These are phyloP conservation scores for Metopia argyrocephala DNA, from an alignment of 2,888 invertebrate species.

Conservation along the genomic window DNA sequence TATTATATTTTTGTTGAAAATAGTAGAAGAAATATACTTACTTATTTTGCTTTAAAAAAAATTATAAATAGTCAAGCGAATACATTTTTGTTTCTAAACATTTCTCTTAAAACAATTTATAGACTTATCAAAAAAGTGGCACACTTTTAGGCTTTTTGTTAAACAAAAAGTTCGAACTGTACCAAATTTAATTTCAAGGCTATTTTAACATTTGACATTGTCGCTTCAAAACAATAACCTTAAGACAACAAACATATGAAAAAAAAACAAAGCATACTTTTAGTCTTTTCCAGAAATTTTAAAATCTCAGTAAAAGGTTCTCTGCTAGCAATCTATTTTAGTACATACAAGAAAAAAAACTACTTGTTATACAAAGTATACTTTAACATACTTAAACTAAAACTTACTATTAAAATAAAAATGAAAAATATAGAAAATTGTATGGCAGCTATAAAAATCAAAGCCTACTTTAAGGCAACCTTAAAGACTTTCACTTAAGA, in stretches of 20 bases:
- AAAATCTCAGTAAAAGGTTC: not conserved
- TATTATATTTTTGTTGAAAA: too few species aligned
- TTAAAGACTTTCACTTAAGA: not conserved
- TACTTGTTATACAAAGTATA: not conserved
- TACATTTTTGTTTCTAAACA: not conserved
- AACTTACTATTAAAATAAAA: not conserved
- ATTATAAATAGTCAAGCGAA: not conserved
- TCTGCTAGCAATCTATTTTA: not conserved
- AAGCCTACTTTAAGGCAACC: conserved; percentile 36
- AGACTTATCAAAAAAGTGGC: not conserved
- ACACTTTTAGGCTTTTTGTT: not conserved
- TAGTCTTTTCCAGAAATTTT: not conserved
- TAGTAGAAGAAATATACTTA: too few species aligned
- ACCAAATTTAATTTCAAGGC: not conserved
- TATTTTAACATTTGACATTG: not conserved
- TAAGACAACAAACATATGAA: not conserved
- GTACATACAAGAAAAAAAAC: not conserved
- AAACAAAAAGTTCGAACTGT: not conserved
- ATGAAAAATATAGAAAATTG: not conserved
- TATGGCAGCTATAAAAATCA: not conserved
- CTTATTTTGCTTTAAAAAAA: too few species aligned
- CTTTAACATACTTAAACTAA: not conserved
- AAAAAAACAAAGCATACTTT: not conserved
- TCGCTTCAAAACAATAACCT: not conserved
- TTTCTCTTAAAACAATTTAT: not conserved